Percentiles rank a stretch among this genome's conserved stretches.
phyloP scores from a whole-genome alignment of 2,888 invertebrate species.

The Rhagium mordax region DNA sequence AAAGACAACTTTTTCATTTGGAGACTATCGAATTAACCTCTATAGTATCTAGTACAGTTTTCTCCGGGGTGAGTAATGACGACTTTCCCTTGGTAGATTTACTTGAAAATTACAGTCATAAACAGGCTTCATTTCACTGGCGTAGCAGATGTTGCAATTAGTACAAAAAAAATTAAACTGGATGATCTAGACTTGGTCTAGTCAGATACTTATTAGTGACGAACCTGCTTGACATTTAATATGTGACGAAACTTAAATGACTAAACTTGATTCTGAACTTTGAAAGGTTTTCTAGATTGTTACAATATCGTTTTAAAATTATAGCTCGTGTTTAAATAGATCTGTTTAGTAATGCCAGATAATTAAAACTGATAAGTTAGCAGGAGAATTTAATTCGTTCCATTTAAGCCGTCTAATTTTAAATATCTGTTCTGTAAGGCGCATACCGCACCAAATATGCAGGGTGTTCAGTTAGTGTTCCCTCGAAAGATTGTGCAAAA shows the following conservation, averaged over 20 bases:
- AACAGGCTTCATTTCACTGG: neutral
- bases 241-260: neutral
- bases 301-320: too few relatives aligned
- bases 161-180: neutral
- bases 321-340: neutral
- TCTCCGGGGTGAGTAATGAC: constrained; percentile 6
- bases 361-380: too few relatives aligned
- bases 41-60: constrained; percentile 9
- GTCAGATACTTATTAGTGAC: neutral
- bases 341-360: too few relatives aligned
- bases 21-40: neutral
- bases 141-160: neutral
- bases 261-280: neutral
- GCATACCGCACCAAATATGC: too few relatives aligned
- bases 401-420: too few relatives aligned
- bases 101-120: neutral
- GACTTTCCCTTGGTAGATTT: neutral
- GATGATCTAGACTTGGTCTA: neutral
- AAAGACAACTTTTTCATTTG: constrained; percentile 5
- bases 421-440: too few relatives aligned
- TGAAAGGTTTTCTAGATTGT: neutral
- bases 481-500: too few relatives aligned
- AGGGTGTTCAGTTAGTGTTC: too few relatives aligned
- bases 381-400: too few relatives aligned
- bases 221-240: neutral